A percentile compares a stretch with the other conserved stretches of the same genome.
phyloP scores from a whole-genome alignment of 2,113 vertebrate species.

The Rhombomys opimus region DNA sequence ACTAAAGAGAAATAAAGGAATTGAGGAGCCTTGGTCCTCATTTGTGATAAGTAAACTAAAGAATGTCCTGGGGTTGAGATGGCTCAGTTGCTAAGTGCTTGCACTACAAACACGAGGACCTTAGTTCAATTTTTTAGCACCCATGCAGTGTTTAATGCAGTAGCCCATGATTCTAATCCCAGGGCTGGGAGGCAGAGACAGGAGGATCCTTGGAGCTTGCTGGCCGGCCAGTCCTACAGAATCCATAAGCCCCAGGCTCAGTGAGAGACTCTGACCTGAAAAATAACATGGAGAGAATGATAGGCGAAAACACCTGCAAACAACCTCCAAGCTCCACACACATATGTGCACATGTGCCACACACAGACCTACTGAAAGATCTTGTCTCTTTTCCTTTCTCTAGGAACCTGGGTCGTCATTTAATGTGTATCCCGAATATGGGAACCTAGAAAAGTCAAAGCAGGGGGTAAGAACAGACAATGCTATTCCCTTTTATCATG shows the following conservation, averaged over 20 bases:
- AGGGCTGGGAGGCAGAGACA: background rate
- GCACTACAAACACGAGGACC: background rate
- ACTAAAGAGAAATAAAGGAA: background rate
- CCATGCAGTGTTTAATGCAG: background rate
- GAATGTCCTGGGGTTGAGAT: background rate
- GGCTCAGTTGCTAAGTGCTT: background rate
- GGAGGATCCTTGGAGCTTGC: background rate
- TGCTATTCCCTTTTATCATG: background rate
- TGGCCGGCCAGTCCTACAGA: background rate
- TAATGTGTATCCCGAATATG: constrained; percentile 81
- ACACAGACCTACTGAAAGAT: background rate
- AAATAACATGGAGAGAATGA: background rate
- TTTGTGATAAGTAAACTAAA: background rate
- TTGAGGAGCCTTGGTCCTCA: too few species aligned
- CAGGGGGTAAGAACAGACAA: constrained; percentile 83
- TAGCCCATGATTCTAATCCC: background rate
- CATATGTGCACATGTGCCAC: background rate
- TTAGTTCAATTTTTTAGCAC: background rate
- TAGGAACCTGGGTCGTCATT: constrained; percentile 94
- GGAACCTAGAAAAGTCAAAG: constrained; percentile 59
- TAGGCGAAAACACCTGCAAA: background rate
- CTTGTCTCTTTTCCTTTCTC: constrained; percentile 47
- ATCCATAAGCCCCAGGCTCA: background rate
- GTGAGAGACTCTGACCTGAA: background rate
- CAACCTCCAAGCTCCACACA: background rate